Base-by-base conservation (phyloP, 2,797 vertebrate genomes). In the Benthosema pterotum region DNA sequence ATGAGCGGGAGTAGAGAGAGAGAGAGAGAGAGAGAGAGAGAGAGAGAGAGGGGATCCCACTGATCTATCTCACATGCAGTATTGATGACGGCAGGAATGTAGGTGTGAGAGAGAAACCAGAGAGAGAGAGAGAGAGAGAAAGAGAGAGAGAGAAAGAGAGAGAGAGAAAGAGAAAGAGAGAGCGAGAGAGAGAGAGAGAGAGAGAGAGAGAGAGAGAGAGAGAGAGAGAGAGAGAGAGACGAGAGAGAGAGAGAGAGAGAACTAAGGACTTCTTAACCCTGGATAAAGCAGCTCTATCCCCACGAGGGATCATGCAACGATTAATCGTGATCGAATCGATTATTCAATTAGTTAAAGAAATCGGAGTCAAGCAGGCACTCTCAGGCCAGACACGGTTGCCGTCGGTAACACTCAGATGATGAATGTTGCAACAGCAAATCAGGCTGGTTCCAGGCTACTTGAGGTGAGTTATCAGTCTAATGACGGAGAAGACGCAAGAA, bases 21-120 rank as follows among this genome's bases (percentile, higher is more conserved):
- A 76, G 59, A 57, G 58, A 38, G 64, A 76, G 59, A 57, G 58
- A 38, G 64, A 76, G 59, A 47, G 42, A 69, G 22, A n/a, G n/a
- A n/a, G n/a, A n/a, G n/a, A n/a, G n/a, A 57, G 58, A 38, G 64
- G 78, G 59, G 65, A 80, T 81, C 77, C 71, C 71, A 57, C 32
- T 9, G 32, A 11, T 38, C 32, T 38, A 61, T 65, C 66, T 46
- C 57, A 60, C 19, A 66, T 81, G 32, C 52, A 79, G 82, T 70
- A 77, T 51, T 79, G 52, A 86, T 72, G 32, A 80, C 63, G 18
- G 17, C 19, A 66, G 25, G 5, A 72, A 72, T 75, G 50, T 68
- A 54, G 38, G 57, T 57, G 51, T 67, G 25, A 11, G 51, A 68
- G 25, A 11, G 22, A 25, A 0, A 25, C 22, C 22, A 25, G 5